Base-by-base conservation (phyloP, 2,113 vertebrate species). In the Gymnogyps californianus region DNA sequence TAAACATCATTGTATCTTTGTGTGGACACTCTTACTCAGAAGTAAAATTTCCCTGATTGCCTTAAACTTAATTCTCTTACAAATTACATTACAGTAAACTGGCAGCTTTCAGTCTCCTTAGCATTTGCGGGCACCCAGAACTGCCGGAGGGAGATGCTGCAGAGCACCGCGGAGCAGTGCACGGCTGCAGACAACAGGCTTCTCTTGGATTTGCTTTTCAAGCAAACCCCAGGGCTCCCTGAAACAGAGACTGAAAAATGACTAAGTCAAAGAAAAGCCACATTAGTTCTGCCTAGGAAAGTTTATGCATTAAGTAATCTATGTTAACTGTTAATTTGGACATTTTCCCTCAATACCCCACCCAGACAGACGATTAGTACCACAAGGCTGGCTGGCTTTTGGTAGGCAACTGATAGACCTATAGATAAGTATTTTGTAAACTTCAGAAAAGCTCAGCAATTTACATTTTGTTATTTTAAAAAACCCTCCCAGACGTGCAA, bases 201-300 rank as follows among this genome's bases (percentile, higher is more conserved):
- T 5, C 74, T n/a, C 32, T 1, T 1, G 4, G 29, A 25, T 46
- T 10, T 2, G 1, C 11, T 24, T 25, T 9, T 11, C 76, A 24
- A 62, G 80, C 36, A 67, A 82, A 57, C 19, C 52, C 64, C 44
- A 52, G 6, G 15, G 14, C 44, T 65, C 47, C 57, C 51, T 49
- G 61, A 42, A 67, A 52, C 28, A 34, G 6, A 59, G 46, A 10
- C 44, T 17, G 38, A 24, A 38, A 70, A 83, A n/a, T 0, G 7
- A 10, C 32, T 47, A 31, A 80, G 55, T 6, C 10, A 4, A 52
- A 79, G 61, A 58, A 38, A 74, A 59, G 16, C 9, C 76, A n/a
- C 44, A 17, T 47, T 32, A 49, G 34, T 24, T 46, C 65, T 42
- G 26, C 84, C 64, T 28, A 20, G 26, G 42, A 47, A 57, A 26